Conservation (phyloP, 2,113 vertebrate genomes). For the Podilymbus podiceps region DNA sequence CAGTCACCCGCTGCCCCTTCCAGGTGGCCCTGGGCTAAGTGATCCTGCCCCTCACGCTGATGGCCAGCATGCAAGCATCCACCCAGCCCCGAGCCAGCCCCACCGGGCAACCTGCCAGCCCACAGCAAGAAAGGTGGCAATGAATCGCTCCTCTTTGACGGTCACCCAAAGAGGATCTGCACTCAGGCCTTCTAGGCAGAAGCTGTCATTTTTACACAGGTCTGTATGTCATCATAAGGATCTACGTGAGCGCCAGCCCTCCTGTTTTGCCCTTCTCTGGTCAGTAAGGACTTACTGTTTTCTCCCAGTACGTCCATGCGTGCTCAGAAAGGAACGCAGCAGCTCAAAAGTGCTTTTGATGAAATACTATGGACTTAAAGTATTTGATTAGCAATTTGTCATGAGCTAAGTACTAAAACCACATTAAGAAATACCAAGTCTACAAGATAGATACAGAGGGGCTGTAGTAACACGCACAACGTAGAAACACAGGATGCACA, state of each 20-base stretch:
- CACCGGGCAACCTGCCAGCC: accelerated
- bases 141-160: accelerated
- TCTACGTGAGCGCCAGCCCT: not conserved
- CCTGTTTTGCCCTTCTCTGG: not conserved
- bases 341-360: not conserved
- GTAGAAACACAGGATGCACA: not conserved
- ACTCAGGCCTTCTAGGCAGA: not conserved
- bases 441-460: not conserved
- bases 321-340: not conserved
- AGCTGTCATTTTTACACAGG: not conserved
- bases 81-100: not conserved
- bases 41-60: not conserved
- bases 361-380: not conserved
- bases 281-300: not conserved
- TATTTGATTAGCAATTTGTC: not conserved
- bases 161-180: not conserved
- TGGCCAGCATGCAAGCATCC: accelerated
- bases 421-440: not conserved
- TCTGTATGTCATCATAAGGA: not conserved
- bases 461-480: not conserved
- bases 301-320: not conserved
- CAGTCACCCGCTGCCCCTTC: not conserved
- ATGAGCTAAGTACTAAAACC: not conserved
- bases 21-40: not conserved
- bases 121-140: accelerated